A percentile compares a stretch with the other conserved stretches of the same genome.
phyloP scores from a whole-genome alignment of 1,140 invertebrate species.

The Aricia agestis region DNA sequence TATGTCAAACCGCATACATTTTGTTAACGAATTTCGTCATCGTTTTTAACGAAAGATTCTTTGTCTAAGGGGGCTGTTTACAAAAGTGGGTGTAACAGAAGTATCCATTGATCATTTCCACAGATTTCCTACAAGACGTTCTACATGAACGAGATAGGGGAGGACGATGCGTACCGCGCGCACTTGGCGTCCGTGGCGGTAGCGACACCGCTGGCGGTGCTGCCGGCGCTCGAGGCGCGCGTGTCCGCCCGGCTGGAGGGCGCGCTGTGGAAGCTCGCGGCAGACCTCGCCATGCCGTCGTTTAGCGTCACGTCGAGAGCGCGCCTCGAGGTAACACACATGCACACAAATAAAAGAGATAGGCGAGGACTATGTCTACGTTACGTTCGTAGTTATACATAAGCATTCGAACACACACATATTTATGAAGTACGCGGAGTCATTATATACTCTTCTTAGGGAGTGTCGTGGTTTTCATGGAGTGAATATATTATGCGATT shows the following conservation, averaged over 20 bases:
- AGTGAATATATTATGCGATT: too few relatives aligned
- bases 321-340: conserved; percentile 53
- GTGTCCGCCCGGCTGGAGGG: conserved; percentile 57
- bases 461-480: too few relatives aligned
- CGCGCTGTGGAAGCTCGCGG: conserved; percentile 59
- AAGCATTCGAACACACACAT: background rate
- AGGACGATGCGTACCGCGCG: conserved; percentile 61
- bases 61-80: too few relatives aligned
- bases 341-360: background rate
- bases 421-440: too few relatives aligned
- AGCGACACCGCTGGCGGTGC: conserved; percentile 53
- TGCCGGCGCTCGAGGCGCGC: conserved; percentile 56
- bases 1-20: too few relatives aligned
- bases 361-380: too few relatives aligned
- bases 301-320: conserved; percentile 61
- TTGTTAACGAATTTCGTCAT: too few relatives aligned
- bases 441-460: too few relatives aligned
- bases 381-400: background rate
- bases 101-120: too few relatives aligned
- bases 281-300: conserved; percentile 64
- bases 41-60: too few relatives aligned
- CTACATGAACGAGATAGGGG: conserved; percentile 61
- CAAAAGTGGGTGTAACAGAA: too few relatives aligned
- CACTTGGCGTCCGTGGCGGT: conserved; percentile 53
- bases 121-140: conserved; percentile 66